Base-by-base conservation (phyloP, 2,797 vertebrate species). In the Arnoldichthys spilopterus region DNA sequence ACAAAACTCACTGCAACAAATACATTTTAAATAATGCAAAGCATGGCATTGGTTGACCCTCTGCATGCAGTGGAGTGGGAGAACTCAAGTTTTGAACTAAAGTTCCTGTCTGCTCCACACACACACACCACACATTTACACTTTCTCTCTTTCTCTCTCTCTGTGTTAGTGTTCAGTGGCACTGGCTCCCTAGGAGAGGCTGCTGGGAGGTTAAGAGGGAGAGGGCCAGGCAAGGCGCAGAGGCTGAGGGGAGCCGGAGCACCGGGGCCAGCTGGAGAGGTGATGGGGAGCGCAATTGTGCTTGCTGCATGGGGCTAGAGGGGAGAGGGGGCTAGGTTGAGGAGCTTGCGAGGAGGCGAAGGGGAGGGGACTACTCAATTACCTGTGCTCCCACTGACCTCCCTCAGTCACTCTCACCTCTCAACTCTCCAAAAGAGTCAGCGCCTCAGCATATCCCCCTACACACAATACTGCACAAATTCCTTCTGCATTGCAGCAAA, bases 311-410 rank as follows among this genome's bases (percentile, higher is more conserved):
- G 90, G 87, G 89, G 91, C 83, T 82, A 85, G 86, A 47, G 69
- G 87, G 89, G 90, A 86, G 91, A 90, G 90, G 85, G n/a, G 86
- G 88, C 88, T 85, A 91, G 91, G 90, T 87, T 76, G 91, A 89
- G 91, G 90, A 92, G 88, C 88, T 89, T 84, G 81, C 89, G 86
- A 85, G 90, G 89, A 88, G 84, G 67, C 82, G 81, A 86, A 91
- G 87, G 88, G 91, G 91, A 91, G 91, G 91, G 87, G 93, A 93
- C 91, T 91, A 91, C 92, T 93, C 93, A 95, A 94, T 95, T 95
- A 94, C 93, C 93, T 94, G 93, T 89, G 91, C 90, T 92, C 91
- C 83, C 81, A 74, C 86, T 93, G 91, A 94, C 93, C 92, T 87
- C 84, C 20, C 64, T 43, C 30, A 58, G 80, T 74, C 62, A 53